Conservation (phyloP, 2,797 vertebrate species). For the Poliocrania exsul region DNA sequence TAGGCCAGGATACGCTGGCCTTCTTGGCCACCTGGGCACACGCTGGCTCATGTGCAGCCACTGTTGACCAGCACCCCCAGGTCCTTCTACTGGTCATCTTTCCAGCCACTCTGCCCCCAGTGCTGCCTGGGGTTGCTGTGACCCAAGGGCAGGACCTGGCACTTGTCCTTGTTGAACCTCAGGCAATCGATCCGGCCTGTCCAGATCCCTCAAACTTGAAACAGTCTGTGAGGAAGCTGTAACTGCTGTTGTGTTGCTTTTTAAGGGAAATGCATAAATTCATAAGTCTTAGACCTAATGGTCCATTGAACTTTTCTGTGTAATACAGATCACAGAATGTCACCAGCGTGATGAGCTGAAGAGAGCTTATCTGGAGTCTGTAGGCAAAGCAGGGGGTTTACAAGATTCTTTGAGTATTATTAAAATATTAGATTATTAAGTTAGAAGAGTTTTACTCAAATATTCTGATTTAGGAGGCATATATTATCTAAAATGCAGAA, state of each 20-base stretch:
- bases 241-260: not conserved
- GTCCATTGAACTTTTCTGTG: not conserved
- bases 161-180: not conserved
- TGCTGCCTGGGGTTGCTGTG: not conserved
- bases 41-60: not conserved
- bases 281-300: not conserved
- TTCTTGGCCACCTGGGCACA: not conserved
- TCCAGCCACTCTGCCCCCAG: not conserved
- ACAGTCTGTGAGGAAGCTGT: not conserved
- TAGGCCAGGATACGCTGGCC: not conserved
- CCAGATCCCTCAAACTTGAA: not conserved
- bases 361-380: not conserved
- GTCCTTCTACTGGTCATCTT: not conserved
- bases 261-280: not conserved
- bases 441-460: not conserved
- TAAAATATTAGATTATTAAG: not conserved
- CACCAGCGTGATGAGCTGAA: not conserved
- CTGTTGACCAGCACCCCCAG: not conserved
- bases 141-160: accelerated
- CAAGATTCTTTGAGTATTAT: not conserved
- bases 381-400: not conserved
- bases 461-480: not conserved
- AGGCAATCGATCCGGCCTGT: not conserved
- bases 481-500: not conserved
- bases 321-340: not conserved